Evolutionary conservation across 2,888 invertebrate species (phyloP).

Genomic region (Erannis defoliaria): DNA sequence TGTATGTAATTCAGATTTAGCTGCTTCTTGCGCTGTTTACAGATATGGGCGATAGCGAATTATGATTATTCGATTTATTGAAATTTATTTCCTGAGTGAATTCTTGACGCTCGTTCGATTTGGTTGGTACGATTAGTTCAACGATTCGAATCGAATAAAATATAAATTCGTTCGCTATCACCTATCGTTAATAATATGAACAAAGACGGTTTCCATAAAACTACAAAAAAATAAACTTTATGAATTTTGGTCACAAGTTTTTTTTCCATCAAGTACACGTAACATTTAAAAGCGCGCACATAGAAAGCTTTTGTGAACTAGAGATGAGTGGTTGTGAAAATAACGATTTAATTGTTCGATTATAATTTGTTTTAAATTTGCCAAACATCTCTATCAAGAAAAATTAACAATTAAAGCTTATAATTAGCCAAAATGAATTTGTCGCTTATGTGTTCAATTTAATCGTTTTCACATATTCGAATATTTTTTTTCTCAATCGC

Average conservation of each 20-base stretch:
- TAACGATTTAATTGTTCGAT: slow-evolving; percentile 5
- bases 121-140: too few species aligned
- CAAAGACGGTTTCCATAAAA: not conserved
- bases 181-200: not conserved
- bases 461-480: not conserved
- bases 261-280: slow-evolving; percentile 23
- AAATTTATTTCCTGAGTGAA: not conserved
- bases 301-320: slow-evolving; percentile 33
- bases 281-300: slow-evolving; percentile 46
- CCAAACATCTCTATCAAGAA: too few species aligned
- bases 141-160: slow-evolving; percentile 4
- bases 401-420: not conserved
- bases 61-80: slow-evolving; percentile 4
- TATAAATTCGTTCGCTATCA: slow-evolving; percentile 1
- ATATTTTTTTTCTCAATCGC: not conserved
- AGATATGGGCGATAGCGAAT: slow-evolving; percentile 3
- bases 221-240: not conserved
- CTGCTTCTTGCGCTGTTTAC: slow-evolving; percentile 72
- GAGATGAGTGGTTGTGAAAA: not conserved
- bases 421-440: not conserved
- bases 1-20: slow-evolving; percentile 77
- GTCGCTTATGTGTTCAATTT: not conserved
- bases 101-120: not conserved
- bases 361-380: too few species aligned
- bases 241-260: not conserved